Base-by-base conservation (phyloP, 2,113 vertebrate genomes). In the Trematocara macrostoma region DNA sequence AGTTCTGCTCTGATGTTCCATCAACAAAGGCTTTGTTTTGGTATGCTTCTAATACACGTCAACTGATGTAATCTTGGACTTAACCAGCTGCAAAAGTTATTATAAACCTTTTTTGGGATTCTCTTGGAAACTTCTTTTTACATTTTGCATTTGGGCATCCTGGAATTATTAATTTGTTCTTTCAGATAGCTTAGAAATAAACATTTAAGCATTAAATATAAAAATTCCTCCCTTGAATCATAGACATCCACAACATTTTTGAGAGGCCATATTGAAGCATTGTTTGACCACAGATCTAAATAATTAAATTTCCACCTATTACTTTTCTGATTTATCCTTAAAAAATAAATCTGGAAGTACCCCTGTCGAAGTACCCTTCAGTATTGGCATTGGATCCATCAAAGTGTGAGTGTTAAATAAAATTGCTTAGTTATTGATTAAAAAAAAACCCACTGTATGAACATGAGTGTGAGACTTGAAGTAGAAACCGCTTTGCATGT, bases 91-190 rank as follows among this genome's bases (percentile, higher is more conserved):
- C 12, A 69, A 69, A 71, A 16, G 40, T 45, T 45, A 26, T 45
- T 71, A 26, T 6, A 45, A 71, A 45, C 64, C 6, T 10, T 1
- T 71, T 69, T 45, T 10, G 64, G 20, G 20, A 15, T 11, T 71
- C 0, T 45, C 5, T 45, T 71, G 40, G 20, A 45, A 26, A 45
- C 38, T 0, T 71, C 38, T 67, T 67, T 14, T 42, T 69, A 69
- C 2, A 67, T 5, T 67, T 67, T 67, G 18, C 61, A 40, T 40
- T 8, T 14, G 18, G 34, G 11, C 18, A 69, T 69, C 7, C 35
- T 0, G 64, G n/a, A 1, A 69, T 42, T 15, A 0, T 42, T 69
- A 1, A 14, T 42, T 6, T 23, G 4, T 69, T 69, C n/a, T 45
- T 45, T 71, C 14, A 45, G 12, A 45, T 71, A 71, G 5, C 64